These are phyloP conservation scores for Hylaea fasciaria DNA, from an alignment of 2,888 invertebrate species.

Conservation along the genomic window DNA sequence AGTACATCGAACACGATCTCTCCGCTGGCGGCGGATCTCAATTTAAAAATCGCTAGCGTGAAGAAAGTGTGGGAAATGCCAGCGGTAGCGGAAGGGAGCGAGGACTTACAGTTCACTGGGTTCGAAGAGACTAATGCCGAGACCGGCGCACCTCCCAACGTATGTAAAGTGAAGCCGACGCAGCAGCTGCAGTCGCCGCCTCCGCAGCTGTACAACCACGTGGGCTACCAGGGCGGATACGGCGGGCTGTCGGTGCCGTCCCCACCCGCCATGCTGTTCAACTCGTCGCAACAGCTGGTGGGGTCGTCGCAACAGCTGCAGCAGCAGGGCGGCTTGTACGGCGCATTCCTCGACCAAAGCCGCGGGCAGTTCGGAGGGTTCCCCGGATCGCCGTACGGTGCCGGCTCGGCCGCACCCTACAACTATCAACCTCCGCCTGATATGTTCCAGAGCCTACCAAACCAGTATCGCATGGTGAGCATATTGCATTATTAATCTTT, in stretches of 20 bases:
- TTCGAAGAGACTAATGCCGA: slow-evolving; percentile 78
- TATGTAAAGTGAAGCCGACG: slow-evolving; percentile 93
- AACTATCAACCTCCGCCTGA: slow-evolving; percentile 90
- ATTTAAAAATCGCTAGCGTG: slow-evolving; percentile 97
- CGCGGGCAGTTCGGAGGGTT: slow-evolving; percentile 93
- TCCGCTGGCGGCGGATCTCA: slow-evolving; percentile 94
- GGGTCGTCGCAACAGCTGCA: slow-evolving; percentile 85
- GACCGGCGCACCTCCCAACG: slow-evolving; percentile 87
- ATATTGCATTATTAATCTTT: background rate
- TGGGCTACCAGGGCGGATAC: slow-evolving; percentile 90
- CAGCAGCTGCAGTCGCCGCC: slow-evolving; percentile 91
- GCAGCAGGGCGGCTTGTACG: slow-evolving; percentile 91
- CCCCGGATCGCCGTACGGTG: slow-evolving; percentile 88
- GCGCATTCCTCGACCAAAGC: slow-evolving; percentile 91
- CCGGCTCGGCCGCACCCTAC: slow-evolving; percentile 89
- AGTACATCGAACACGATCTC: slow-evolving; percentile 90
- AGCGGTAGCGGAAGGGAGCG: slow-evolving; percentile 86
- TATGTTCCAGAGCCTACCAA: slow-evolving; percentile 80
- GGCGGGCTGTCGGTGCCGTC: slow-evolving; percentile 93
- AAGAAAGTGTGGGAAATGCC: slow-evolving; percentile 96
- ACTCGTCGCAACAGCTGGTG: slow-evolving; percentile 88
- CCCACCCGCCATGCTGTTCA: slow-evolving; percentile 93
- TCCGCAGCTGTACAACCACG: slow-evolving; percentile 87
- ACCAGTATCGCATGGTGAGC: slow-evolving; percentile 79
- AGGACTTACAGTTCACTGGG: slow-evolving; percentile 77